Conservation (phyloP, 2,888 invertebrate genomes). For the Trissoscelio sp. region DNA sequence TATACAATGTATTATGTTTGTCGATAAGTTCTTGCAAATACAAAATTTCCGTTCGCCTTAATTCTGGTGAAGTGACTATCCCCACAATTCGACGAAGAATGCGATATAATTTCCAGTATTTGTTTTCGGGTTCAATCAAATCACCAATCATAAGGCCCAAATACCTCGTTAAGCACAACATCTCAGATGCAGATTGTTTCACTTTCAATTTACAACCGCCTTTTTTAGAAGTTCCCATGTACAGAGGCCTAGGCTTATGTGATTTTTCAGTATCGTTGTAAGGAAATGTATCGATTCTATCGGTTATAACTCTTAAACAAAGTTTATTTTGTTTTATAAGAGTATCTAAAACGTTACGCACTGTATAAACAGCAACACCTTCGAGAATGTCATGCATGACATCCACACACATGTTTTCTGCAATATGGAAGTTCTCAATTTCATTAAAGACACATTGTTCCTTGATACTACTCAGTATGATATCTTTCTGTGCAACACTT, state of each 20-base stretch:
- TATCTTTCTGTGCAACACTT: neutral
- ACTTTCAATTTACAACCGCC: neutral
- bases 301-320: conserved; percentile 33
- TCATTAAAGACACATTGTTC: neutral
- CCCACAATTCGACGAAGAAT: neutral
- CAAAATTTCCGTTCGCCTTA: neutral
- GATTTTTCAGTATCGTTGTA: neutral
- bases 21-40: neutral
- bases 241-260: conserved; percentile 13
- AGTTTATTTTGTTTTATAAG: conserved; percentile 35
- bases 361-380: conserved; percentile 38
- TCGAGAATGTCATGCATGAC: conserved; percentile 23
- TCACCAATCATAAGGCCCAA: neutral
- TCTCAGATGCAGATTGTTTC: conserved; percentile 2
- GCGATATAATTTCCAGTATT: neutral
- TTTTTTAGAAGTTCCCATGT: neutral
- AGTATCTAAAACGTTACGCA: conserved; percentile 28
- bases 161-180: conserved; percentile 1
- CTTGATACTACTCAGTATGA: neutral
- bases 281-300: neutral
- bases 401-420: neutral
- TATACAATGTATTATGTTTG: neutral
- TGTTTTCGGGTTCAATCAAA: neutral
- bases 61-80: neutral
- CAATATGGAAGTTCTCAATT: conserved; percentile 10